Evolutionary conservation across 2,888 invertebrate genomes (phyloP), one percentile per base, ranked within the genome.

Genomic region (Acrobeloides nanus): DNA sequence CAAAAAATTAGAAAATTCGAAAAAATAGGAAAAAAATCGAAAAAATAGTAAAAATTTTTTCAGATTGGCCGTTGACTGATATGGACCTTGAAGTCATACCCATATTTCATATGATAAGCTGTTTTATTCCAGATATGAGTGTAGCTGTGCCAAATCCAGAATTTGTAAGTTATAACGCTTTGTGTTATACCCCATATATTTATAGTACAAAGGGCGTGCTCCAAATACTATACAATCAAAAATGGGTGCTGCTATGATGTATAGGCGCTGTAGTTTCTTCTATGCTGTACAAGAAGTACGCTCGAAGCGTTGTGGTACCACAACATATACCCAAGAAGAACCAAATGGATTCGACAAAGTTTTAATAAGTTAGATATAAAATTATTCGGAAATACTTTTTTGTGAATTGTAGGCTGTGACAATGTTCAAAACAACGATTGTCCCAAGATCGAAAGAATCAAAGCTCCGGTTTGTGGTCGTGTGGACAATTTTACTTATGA

Each of bases 31-130:
- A n/a, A n/a, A n/a, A n/a, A n/a, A n/a, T n/a, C n/a, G n/a, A n/a
- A n/a, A n/a, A n/a, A n/a, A n/a, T n/a, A n/a, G n/a, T n/a, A n/a
- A n/a, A n/a, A n/a, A 2, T 18, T 25, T 33, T 18, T 26, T 17
- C 43, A 60, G 66, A 50, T 20, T 70, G 70, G 70, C 61, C 62
- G 2, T 51, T 67, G 17, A 69, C 67, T 18, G 39, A 52, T 15
- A 35, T 46, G 2, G 70, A 70, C 44, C 41, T 70, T 2, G 54
- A 54, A 17, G 61, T 70, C 4, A 48, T 47, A 12, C 68, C 69
- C 25, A 41, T 64, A 27, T 70, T 70, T 42, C 68, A 68, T 38
- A 35, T 62, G 40, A 48, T 70, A 17, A 57, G 53, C 7, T 70
- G 70, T 45, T 50, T 48, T 8, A 51, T 57, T 10, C 53, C 66